Evolutionary conservation across 2,888 invertebrate species (phyloP).

Genomic region (Andrena camellia): DNA sequence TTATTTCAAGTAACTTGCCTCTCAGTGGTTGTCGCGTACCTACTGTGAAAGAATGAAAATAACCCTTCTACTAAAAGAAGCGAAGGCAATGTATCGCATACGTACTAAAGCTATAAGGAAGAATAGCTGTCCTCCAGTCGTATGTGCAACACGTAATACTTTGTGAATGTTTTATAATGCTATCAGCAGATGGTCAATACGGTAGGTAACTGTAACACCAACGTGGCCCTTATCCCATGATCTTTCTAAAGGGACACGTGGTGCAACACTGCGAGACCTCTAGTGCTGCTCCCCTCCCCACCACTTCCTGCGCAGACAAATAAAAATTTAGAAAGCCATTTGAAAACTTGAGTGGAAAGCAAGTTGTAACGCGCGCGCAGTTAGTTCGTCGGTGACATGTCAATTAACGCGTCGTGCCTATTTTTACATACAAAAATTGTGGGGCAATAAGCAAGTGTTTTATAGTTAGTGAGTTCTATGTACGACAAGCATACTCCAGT

Average conservation of each 20-base stretch:
- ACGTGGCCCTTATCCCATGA: conserved; percentile 72
- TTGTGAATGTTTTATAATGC: conserved; percentile 77
- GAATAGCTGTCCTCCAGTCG: conserved; percentile 73
- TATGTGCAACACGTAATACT: conserved; percentile 80
- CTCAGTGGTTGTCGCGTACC: background rate
- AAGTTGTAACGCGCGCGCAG: conserved; percentile 5
- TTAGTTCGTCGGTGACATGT: conserved; percentile 11
- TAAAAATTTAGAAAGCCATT: conserved; percentile 46
- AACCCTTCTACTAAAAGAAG: background rate
- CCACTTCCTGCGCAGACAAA: conserved; percentile 35
- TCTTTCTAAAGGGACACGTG: conserved; percentile 72
- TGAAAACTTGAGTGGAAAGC: conserved; percentile 29
- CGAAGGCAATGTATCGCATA: background rate
- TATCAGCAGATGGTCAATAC: conserved; percentile 69
- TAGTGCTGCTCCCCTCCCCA: conserved; percentile 15
- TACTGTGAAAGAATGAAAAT: background rate
- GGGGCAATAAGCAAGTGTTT: background rate
- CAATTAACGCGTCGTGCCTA: conserved; percentile 25
- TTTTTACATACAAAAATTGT: background rate
- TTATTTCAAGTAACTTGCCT: background rate
- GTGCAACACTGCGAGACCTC: conserved; percentile 51
- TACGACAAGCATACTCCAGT: background rate
- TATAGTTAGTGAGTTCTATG: background rate
- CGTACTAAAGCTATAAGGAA: background rate
- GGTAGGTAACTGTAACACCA: conserved; percentile 77